Base-by-base conservation (phyloP, 2,888 invertebrate genomes). In the Macroteleia sp. region DNA sequence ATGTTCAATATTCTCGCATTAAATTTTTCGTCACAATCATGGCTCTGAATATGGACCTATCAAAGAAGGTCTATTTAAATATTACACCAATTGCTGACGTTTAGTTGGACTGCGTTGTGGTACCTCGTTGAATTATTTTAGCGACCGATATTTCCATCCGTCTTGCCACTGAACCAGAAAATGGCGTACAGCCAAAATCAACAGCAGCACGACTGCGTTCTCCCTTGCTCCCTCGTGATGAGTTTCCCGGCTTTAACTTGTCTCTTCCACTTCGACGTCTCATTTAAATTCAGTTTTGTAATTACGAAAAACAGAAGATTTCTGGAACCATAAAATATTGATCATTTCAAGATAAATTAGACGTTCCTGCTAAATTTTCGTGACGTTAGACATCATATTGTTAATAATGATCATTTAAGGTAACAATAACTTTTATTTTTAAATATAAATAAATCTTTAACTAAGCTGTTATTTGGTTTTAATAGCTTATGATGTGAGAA, bases 131-230 rank as follows among this genome's bases (percentile, higher is more conserved):
- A 90, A 89, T 90, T 91, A 91, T 91, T 91, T 91, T 89, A 89
- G 89, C 90, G 86, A 86, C 88, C 90, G 90, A 91, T 90, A 91
- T 91, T 91, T 90, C 89, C 88, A 91, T 90, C 90, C 88, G 85
- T 88, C 82, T 86, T 81, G 83, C 84, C 82, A 85, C 84, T 86
- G 83, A 85, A 87, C 86, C 82, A 74, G 84, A 81, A 85, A 77
- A 67, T 77, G 77, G 77, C 77, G 61, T 62, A 73, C 77, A 19
- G 90, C 90, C 90, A 90, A 90, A 87, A 85, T 88, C 88, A 90
- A 90, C 89, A 88, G 50, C 56, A 57, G 67, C 34, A 52, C 76
- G 70, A 77, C 67, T 78, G 62, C 66, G 62, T 73, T 77, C 71
- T 75, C 77, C 67, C 69, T 79, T 54, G 61, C 61, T 67, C 62